phyloP scores from a whole-genome alignment of 2,113 vertebrate species.

The Nipponia nippon region DNA sequence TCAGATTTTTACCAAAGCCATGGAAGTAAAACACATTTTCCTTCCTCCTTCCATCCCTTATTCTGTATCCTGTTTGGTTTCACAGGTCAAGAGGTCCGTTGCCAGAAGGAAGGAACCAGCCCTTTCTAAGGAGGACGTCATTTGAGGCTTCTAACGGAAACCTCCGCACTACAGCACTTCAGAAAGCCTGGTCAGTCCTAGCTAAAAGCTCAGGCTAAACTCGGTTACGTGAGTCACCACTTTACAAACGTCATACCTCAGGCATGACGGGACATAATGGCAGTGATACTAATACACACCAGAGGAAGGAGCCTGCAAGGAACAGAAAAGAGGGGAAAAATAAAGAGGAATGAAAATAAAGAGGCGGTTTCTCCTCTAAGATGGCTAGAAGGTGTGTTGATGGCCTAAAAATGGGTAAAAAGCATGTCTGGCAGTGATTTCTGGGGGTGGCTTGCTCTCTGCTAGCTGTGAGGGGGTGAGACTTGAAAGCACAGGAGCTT shows the following conservation, averaged over 20 bases:
- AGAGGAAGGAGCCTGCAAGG: neutral
- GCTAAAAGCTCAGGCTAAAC: neutral
- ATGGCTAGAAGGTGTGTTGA: neutral
- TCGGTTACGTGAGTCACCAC: neutral
- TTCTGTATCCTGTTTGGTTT: constrained; percentile 21
- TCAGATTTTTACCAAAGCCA: neutral
- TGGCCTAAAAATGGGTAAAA: neutral
- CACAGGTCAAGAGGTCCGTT: neutral
- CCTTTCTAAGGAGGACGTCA: neutral
- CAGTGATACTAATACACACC: neutral
- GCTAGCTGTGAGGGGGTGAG: neutral
- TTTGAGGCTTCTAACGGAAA: neutral
- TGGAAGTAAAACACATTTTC: neutral
- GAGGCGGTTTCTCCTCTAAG: neutral
- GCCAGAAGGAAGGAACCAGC: constrained; percentile 33
- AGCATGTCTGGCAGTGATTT: neutral
- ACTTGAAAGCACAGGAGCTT: neutral
- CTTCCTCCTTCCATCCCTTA: neutral
- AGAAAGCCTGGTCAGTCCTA: neutral
- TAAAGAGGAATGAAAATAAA: neutral
- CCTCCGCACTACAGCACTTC: neutral
- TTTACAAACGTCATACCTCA: neutral
- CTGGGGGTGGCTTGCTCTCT: neutral
- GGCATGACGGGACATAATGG: accelerated
- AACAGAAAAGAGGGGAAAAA: neutral